Percentiles rank a stretch among this genome's conserved stretches.
phyloP scores from a whole-genome alignment of 2,113 vertebrate species.

The Ellobius talpinus region DNA sequence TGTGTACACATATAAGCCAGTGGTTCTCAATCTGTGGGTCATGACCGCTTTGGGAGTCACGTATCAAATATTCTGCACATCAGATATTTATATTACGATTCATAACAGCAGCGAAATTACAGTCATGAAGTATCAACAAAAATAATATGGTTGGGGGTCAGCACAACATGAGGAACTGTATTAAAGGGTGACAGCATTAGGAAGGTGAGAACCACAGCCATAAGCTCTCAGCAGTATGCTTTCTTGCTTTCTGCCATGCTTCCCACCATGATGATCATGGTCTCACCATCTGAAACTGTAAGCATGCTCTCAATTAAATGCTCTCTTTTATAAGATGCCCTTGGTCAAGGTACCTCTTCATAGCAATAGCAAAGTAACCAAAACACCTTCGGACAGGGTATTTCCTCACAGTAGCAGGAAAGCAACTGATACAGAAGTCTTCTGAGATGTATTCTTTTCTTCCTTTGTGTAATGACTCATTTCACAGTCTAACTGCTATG shows the following conservation, averaged over 20 bases:
- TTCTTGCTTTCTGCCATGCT: background rate
- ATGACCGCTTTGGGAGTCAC: background rate
- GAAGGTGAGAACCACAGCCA: background rate
- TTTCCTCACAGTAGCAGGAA: background rate
- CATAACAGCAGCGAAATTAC: background rate
- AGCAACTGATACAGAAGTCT: background rate
- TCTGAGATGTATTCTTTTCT: background rate
- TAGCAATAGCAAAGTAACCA: background rate
- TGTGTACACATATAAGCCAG: background rate
- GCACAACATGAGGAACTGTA: background rate
- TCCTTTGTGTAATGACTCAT: background rate
- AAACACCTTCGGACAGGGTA: background rate
- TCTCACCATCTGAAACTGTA: background rate
- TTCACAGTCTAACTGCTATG: background rate
- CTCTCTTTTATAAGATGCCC: background rate
- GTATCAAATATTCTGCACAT: background rate
- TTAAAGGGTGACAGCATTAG: background rate
- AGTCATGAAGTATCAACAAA: background rate
- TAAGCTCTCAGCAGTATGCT: background rate
- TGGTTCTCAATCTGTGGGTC: background rate
- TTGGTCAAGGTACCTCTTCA: background rate
- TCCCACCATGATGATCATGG: background rate
- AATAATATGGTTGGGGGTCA: background rate
- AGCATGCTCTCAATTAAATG: background rate
- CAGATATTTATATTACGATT: background rate